Conservation (phyloP, 2,888 invertebrate genomes). For the Prenolepis imparis region DNA sequence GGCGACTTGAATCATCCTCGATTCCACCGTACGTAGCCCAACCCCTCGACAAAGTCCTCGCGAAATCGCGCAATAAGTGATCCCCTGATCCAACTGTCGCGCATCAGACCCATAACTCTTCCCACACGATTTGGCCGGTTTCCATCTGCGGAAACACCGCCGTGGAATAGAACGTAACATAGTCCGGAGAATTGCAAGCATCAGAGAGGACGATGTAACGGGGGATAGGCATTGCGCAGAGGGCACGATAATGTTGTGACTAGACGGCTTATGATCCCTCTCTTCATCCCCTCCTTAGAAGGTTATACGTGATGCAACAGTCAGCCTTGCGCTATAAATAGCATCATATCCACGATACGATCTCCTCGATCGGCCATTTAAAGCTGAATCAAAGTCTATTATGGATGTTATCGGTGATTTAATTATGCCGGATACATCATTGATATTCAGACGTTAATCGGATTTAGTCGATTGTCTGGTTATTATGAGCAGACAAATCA, state of each 20-base stretch:
- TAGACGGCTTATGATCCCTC: slow-evolving; percentile 72
- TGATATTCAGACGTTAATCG: slow-evolving; percentile 21
- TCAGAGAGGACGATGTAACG: background rate
- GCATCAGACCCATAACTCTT: slow-evolving; percentile 82
- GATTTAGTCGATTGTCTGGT: background rate
- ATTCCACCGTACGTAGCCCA: background rate
- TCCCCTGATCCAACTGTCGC: slow-evolving; percentile 80
- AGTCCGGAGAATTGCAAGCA: slow-evolving; percentile 43
- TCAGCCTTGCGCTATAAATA: slow-evolving; percentile 25
- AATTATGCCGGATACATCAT: background rate
- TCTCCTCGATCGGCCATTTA: slow-evolving; percentile 14
- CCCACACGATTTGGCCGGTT: slow-evolving; percentile 79
- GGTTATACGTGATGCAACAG: slow-evolving; percentile 20
- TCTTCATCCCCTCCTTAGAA: slow-evolving; percentile 17
- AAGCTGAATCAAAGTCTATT: slow-evolving; percentile 39
- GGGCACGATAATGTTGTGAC: slow-evolving; percentile 59
- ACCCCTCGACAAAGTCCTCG: slow-evolving; percentile 74
- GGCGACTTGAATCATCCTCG: slow-evolving; percentile 18
- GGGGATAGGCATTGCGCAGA: background rate
- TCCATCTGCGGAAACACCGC: slow-evolving; percentile 79
- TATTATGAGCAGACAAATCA: background rate
- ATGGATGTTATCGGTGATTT: background rate
- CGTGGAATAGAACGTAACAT: slow-evolving; percentile 42
- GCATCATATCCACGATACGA: slow-evolving; percentile 5
- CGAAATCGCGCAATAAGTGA: slow-evolving; percentile 81